A percentile compares a stretch with the other conserved stretches of the same genome.
phyloP scores from a whole-genome alignment of 2,797 vertebrate genomes.

The Pampus argenteus region DNA sequence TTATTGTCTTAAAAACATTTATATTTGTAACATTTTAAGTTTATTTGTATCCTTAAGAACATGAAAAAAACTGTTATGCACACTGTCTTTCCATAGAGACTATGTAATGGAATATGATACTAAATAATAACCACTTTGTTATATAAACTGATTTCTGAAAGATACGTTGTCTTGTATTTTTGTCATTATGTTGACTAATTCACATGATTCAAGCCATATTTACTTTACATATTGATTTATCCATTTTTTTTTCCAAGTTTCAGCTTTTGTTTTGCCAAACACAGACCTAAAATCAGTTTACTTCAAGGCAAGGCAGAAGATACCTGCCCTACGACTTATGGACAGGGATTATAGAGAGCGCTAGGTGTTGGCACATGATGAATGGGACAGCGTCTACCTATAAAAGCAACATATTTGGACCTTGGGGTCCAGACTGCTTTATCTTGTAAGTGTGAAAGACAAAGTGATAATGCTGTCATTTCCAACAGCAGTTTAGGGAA shows the following conservation, averaged over 20 bases:
- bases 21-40: constrained; percentile 86
- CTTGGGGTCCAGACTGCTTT: constrained; percentile 65
- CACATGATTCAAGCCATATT: background rate
- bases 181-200: constrained; percentile 12
- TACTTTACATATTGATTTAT: background rate
- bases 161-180: constrained; percentile 38
- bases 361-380: constrained; percentile 67
- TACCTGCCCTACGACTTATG: constrained; percentile 63
- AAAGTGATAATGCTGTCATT: constrained; percentile 74
- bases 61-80: constrained; percentile 71
- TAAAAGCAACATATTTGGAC: constrained; percentile 76
- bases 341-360: constrained; percentile 65
- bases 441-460: constrained; percentile 72
- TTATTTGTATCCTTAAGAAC: constrained; percentile 82
- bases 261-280: constrained; percentile 31
- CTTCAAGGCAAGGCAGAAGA: constrained; percentile 39
- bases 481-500: constrained; percentile 70
- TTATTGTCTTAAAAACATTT: constrained; percentile 84
- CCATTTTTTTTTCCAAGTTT: constrained; percentile 3
- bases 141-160: constrained; percentile 80
- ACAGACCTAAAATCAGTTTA: constrained; percentile 22
- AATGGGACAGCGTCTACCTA: constrained; percentile 68
- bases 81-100: constrained; percentile 77
- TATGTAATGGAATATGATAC: constrained; percentile 81
- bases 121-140: constrained; percentile 86